Evolutionary conservation across 2,888 invertebrate species (phyloP).

Genomic region (Dicycla oo): DNA sequence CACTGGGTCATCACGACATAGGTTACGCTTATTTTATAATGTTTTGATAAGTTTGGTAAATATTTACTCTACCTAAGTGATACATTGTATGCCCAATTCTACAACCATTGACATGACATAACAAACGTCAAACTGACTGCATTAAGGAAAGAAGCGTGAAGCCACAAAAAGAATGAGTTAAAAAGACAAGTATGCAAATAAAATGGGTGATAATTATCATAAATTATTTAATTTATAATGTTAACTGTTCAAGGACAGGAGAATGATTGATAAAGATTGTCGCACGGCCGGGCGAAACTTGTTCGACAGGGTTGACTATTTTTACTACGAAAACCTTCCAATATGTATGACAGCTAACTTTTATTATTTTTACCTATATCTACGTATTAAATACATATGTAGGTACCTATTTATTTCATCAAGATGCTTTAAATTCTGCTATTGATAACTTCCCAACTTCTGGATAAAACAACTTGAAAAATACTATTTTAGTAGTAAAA

Average conservation of each 20-base stretch:
- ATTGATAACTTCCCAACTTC: no score
- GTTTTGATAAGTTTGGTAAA: no score
- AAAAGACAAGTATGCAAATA: slow-evolving; percentile 45
- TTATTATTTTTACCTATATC: background rate
- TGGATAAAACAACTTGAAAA: no score
- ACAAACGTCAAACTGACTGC: slow-evolving; percentile 12
- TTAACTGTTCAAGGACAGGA: slow-evolving; percentile 42
- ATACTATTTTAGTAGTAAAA: no score
- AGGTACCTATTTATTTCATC: no score
- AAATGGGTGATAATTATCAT: slow-evolving; percentile 37
- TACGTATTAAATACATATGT: no score
- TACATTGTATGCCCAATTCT: background rate
- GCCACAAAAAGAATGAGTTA: slow-evolving; percentile 27
- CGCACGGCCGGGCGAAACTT: slow-evolving; percentile 8
- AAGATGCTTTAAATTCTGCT: no score
- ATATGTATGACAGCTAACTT: no score
- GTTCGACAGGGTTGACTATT: slow-evolving; percentile 11
- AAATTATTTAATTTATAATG: slow-evolving; percentile 47
- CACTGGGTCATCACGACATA: no score
- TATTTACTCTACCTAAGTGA: no score
- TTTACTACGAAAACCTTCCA: background rate
- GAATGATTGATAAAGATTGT: slow-evolving; percentile 42
- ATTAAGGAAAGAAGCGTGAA: slow-evolving; percentile 32
- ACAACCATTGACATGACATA: background rate
- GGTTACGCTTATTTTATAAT: no score